Evolutionary conservation across 2,888 invertebrate species (phyloP).

Genomic region (Caradrina clavipalpis): DNA sequence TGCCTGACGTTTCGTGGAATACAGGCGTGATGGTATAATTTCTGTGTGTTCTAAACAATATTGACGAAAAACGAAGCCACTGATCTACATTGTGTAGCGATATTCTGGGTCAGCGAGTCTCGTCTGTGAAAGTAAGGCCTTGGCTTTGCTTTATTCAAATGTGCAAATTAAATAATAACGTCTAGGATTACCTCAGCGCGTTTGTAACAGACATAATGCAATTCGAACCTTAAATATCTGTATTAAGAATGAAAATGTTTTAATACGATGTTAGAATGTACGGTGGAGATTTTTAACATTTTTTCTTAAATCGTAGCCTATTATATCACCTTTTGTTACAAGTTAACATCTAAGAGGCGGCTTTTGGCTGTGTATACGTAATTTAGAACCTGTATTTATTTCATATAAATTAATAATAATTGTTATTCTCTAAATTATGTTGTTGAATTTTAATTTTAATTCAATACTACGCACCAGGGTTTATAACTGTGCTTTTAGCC

Average conservation of each 20-base stretch:
- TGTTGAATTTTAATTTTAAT: no score
- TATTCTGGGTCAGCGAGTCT: conserved; percentile 56
- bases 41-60: background rate
- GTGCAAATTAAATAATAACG: conserved; percentile 49
- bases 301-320: background rate
- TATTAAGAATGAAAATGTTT: background rate
- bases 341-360: background rate
- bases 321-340: no score
- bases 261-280: background rate
- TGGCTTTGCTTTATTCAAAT: conserved; percentile 45
- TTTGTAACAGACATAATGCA: conserved; percentile 6
- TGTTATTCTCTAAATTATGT: no score
- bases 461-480: no score
- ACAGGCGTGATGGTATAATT: no score
- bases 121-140: conserved; percentile 53
- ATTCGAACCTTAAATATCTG: conserved; percentile 13
- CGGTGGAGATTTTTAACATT: background rate
- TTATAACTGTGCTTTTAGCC: no score
- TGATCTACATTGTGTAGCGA: conserved; percentile 25
- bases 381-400: no score
- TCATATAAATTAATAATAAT: no score
- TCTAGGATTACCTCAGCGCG: conserved; percentile 22
- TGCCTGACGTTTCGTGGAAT: no score
- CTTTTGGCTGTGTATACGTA: no score
- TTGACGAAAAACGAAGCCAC: background rate